Base-by-base conservation (phyloP, 2,888 invertebrate genomes). In the Drosophila emarginata region DNA sequence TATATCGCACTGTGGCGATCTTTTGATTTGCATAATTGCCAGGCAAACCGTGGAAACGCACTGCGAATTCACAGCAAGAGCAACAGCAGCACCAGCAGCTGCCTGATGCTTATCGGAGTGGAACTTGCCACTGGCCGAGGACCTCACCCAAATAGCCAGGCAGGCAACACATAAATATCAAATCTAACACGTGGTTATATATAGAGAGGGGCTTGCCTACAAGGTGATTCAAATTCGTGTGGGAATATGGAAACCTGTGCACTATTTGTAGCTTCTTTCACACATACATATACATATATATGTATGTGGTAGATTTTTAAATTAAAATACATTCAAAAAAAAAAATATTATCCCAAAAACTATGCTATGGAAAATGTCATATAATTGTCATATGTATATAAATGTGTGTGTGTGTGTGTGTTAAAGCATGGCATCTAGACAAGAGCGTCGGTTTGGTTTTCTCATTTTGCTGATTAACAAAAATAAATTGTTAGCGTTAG, bases 11-110 rank as follows among this genome's bases (percentile, higher is more conserved):
- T 77, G 77, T 67, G 74, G 84, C 86, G 74, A 90, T 90, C 89
- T 89, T 80, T 61, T 81, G 84, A 90, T 89, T 89, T 89, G 79
- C 90, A 90, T 90, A 89, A 88, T 90, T 89, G 82, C 72, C 67
- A 65, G 23, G 68, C 60, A 67, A 69, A 80, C 70, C 72, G 73
- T 63, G 78, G 59, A 80, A 81, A 73, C 88, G 67, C 72, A 75
- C 72, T 68, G 40, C 63, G 79, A 85, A 88, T 64, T 53, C 68
- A 51, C 26, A 5, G 15, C 40, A 58, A 14, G 28, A 53, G 11
- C 9, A 53, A 53, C 7, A 54, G 37, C 66, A 67, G 52, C 39
- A 23, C 11, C 40, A 26, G 45, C 59, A 26, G 59, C 26, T 28
- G 37, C 40, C 72, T 54, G 72, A 72, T 72, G 72, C 69, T 75